A percentile compares a stretch with the other conserved stretches of the same genome.
Evolutionary conservation across 23 tunicate species (phyloP).

Genomic region (Clavelina lepadiformis): DNA sequence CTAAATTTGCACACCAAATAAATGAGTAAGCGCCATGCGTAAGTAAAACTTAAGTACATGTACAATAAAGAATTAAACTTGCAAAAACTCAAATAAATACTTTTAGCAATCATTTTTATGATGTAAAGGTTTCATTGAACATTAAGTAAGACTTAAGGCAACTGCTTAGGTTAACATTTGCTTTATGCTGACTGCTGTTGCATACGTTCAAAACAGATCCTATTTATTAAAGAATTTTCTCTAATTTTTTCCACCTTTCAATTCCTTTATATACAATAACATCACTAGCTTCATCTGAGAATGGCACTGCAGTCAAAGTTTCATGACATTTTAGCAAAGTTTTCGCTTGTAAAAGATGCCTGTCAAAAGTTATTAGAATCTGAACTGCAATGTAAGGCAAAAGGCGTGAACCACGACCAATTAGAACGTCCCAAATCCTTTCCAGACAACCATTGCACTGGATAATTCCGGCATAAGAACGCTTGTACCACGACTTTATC

Average conservation of each 20-base stretch:
- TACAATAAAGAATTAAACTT: no score
- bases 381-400: constrained; percentile 70
- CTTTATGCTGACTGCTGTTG: not conserved
- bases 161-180: no score
- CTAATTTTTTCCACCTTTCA: constrained; percentile 49
- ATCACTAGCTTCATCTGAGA: constrained; percentile 34
- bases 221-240: constrained; percentile 20
- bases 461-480: constrained; percentile 31
- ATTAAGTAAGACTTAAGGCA: no score
- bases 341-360: constrained; percentile 17
- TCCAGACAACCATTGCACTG: constrained; percentile 45
- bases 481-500: constrained; percentile 22
- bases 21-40: no score
- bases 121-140: no score
- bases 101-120: no score
- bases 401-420: constrained; percentile 38
- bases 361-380: constrained; percentile 38
- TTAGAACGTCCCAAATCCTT: constrained; percentile 60
- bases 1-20: no score
- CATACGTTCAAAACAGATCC: not conserved
- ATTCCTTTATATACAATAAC: constrained; percentile 34
- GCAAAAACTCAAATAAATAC: no score
- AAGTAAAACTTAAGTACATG: no score
- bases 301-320: constrained; percentile 20
- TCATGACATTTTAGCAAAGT: constrained; percentile 4